Evolutionary conservation across 2,888 invertebrate species (phyloP), one percentile per base, ranked within the genome.

Genomic region (Kryphioiulus occultus): DNA sequence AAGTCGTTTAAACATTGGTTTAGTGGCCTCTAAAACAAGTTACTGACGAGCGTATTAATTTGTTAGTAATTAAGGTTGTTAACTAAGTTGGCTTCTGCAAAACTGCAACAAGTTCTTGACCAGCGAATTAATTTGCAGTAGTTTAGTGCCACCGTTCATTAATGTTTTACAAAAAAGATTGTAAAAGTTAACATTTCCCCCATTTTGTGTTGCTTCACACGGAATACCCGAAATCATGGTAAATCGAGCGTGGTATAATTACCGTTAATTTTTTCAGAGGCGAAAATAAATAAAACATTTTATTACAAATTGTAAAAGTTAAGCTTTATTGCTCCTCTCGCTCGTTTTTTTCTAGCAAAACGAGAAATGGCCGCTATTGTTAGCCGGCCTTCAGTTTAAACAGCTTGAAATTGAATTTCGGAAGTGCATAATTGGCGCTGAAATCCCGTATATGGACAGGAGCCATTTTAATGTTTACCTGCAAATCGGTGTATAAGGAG

Each of bases 261-360:
- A 53, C 53, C 53, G 53, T 53, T 53, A 53, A 53, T 53, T 53
- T 53, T 53, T 53, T 53, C n/a, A 53, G n/a, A 53, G 53, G 19
- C 53, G 53, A 53, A 53, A 19, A 53, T 53, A 53, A 53, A 53
- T 53, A 53, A 53, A 53, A 53, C 53, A 53, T 53, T 53, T 53
- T 53, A 53, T 53, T 53, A n/a, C 53, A 53, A 53, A 53, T 53
- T 53, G 53, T 53, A 53, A 53, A 53, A 53, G 53, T 53, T 53
- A 53, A 53, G n/a, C 53, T 53, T 53, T 53, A 53, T 53, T 53
- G 19, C 53, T 17, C 53, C 53, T 53, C 53, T 19, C 53, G 53
- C 53, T 53, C 53, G 53, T 53, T 53, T 53, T 53, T n/a, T n/a
- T 19, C 19, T n/a, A 2, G 35, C 35, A 35, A 53, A 53, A 53